A percentile compares a stretch with the other conserved stretches of the same genome.
phyloP scores from a whole-genome alignment of 2,113 vertebrate species.

The Cyprinodon tularosa region DNA sequence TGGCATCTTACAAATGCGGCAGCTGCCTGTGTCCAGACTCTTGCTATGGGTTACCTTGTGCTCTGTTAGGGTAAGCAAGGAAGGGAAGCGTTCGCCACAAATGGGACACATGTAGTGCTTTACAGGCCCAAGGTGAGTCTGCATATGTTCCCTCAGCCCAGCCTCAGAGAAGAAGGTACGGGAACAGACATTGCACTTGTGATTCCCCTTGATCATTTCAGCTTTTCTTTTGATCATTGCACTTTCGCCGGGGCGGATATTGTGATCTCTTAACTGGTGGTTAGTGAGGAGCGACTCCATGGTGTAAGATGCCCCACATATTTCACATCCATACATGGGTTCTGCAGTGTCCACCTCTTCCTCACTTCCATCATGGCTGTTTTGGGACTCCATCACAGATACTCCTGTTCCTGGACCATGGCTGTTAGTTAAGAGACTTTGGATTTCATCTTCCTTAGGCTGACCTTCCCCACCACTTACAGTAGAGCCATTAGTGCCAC shows the following conservation, averaged over 20 bases:
- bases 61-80: slow-evolving; percentile 96
- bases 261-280: slow-evolving; percentile 97
- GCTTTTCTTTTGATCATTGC: slow-evolving; percentile 95
- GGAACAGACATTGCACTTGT: slow-evolving; percentile 98
- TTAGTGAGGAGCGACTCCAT: slow-evolving; percentile 98
- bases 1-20: slow-evolving; percentile 98
- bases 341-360: slow-evolving; percentile 94
- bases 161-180: slow-evolving; percentile 98
- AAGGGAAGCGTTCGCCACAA: slow-evolving; percentile 96
- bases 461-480: slow-evolving; percentile 75
- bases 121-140: slow-evolving; percentile 97
- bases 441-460: slow-evolving; percentile 94
- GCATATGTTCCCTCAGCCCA: slow-evolving; percentile 96
- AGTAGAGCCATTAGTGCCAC: slow-evolving; percentile 89
- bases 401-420: slow-evolving; percentile 76
- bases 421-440: slow-evolving; percentile 90
- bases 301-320: slow-evolving; percentile 97
- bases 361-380: slow-evolving; percentile 92
- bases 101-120: slow-evolving; percentile 99
- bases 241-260: slow-evolving; percentile 95
- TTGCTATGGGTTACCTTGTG: slow-evolving; percentile 99
- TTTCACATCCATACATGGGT: slow-evolving; percentile 96
- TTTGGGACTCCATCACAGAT: slow-evolving; percentile 83
- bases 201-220: slow-evolving; percentile 97
- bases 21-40: slow-evolving; percentile 97